These are phyloP conservation scores for Palythoa grandis DNA, from an alignment of 92 coral and sea anemone species.

Conservation along the genomic window DNA sequence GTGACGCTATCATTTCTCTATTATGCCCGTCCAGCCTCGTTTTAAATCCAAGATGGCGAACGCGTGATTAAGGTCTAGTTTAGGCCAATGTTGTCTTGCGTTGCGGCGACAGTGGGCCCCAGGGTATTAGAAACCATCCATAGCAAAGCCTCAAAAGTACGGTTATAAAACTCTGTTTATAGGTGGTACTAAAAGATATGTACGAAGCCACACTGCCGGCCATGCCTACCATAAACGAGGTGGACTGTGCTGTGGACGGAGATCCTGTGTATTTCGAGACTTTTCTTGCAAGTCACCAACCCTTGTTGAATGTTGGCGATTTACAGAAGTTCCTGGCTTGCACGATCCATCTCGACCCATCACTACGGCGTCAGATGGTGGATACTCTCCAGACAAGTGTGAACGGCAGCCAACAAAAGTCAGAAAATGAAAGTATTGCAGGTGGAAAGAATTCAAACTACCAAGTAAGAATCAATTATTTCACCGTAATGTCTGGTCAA, in stretches of 20 bases:
- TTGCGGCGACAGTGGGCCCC: no score
- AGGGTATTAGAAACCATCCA: background rate
- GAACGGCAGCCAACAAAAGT: slow-evolving; percentile 62
- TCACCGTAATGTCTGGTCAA: background rate
- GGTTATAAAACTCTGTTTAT: background rate
- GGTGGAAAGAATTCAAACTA: slow-evolving; percentile 68
- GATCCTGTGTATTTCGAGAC: slow-evolving; percentile 98
- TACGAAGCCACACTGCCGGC: slow-evolving; percentile 91
- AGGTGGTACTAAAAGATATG: slow-evolving; percentile 80
- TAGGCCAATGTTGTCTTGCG: no score
- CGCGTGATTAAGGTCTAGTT: no score
- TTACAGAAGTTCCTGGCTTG: slow-evolving; percentile 79
- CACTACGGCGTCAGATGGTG: slow-evolving; percentile 91
- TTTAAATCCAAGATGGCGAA: no score
- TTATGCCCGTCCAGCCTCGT: no score
- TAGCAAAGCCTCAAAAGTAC: background rate
- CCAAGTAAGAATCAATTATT: slow-evolving; percentile 56
- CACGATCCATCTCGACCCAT: slow-evolving; percentile 91
- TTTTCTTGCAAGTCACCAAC: slow-evolving; percentile 90
- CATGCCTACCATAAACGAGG: slow-evolving; percentile 91
- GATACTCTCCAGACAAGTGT: slow-evolving; percentile 81
- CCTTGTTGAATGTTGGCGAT: slow-evolving; percentile 85
- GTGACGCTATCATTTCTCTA: no score
- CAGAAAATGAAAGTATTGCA: slow-evolving; percentile 73
- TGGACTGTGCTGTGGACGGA: slow-evolving; percentile 94